phyloP scores from a whole-genome alignment of 2,888 invertebrate species.

The Pseudeuparius sepicola region DNA sequence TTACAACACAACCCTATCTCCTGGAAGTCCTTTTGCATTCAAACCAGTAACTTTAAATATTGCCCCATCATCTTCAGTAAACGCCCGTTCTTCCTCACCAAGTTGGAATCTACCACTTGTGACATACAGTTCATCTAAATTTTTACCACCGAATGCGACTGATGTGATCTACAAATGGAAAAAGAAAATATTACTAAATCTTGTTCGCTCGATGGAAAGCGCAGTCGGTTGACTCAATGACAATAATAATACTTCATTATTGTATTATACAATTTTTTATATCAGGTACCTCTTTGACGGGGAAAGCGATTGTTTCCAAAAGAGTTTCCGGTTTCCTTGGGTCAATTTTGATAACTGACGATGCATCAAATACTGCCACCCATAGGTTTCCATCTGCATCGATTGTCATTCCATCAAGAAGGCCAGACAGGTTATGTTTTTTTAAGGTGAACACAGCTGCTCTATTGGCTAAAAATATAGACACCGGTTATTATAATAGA shows the following conservation, averaged over 20 bases:
- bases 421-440: too few species aligned
- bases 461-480: conserved; percentile 46
- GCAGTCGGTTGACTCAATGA: too few species aligned
- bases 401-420: conserved; percentile 70
- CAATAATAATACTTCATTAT: too few species aligned
- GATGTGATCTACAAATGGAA: conserved; percentile 11
- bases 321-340: conserved; percentile 44
- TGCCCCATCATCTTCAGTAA: conserved; percentile 2
- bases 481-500: too few species aligned
- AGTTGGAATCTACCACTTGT: conserved; percentile 3
- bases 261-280: too few species aligned
- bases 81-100: neutral
- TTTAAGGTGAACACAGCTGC: conserved; percentile 47
- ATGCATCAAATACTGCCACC: conserved; percentile 67
- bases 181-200: too few species aligned
- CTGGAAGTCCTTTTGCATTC: conserved; percentile 4
- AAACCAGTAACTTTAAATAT: conserved; percentile 5
- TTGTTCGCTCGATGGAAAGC: too few species aligned
- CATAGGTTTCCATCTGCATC: conserved; percentile 69
- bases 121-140: conserved; percentile 10
- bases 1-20: conserved; percentile 5
- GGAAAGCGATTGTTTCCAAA: conserved; percentile 50
- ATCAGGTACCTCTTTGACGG: conserved; percentile 55
- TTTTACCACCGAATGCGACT: conserved; percentile 8
- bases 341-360: conserved; percentile 49